These are phyloP conservation scores for Arbacia lixula DNA, from an alignment of 53 echinoderm and acorn worm genomes.

Conservation along the genomic window DNA sequence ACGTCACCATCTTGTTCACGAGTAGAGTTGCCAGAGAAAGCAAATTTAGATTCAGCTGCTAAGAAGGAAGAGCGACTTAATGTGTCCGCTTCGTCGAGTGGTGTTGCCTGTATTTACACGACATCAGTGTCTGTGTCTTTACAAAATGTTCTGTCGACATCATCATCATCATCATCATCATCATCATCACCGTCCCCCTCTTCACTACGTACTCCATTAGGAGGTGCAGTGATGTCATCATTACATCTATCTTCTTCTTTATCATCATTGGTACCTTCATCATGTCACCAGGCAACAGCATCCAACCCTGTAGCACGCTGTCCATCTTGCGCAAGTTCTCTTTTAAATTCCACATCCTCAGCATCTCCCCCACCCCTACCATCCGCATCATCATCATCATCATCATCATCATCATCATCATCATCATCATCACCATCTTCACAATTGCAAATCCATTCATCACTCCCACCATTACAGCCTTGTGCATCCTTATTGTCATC, in stretches of 20 bases:
- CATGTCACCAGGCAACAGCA: no score
- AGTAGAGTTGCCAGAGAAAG: no score
- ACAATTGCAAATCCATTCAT: not conserved
- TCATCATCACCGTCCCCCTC: not conserved
- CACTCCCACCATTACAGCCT: not conserved
- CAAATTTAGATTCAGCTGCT: no score
- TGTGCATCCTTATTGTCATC: not conserved
- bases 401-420: not conserved
- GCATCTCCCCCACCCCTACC: not conserved
- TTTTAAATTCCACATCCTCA: not conserved
- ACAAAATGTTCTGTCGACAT: not conserved
- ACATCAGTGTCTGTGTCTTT: no score
- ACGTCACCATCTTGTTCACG: not conserved
- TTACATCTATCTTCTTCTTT: not conserved
- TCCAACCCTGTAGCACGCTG: not conserved
- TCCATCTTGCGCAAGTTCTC: not conserved
- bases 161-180: not conserved
- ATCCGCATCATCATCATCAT: not conserved
- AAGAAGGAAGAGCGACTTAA: no score
- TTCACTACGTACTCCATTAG: not conserved
- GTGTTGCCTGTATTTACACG: no score
- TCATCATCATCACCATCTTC: not conserved
- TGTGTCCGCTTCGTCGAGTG: no score
- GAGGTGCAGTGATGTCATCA: no score
- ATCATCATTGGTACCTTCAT: not conserved